Percentiles rank a stretch among this genome's conserved stretches.
Conservation (phyloP, 2,888 invertebrate species). For the Ectemnius cavifrons region DNA sequence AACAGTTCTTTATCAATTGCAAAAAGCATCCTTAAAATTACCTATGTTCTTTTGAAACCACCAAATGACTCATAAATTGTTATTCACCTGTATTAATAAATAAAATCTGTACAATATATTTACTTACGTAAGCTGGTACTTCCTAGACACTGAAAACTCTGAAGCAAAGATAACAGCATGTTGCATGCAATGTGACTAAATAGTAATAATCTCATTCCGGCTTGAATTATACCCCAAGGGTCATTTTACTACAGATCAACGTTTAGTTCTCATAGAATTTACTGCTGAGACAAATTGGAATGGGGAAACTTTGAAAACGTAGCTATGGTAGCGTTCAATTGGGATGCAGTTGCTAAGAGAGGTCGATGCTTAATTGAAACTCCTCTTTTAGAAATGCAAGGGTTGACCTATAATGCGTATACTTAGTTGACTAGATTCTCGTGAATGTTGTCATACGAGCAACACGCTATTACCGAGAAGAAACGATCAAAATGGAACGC, state of each 20-base stretch:
- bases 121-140: slow-evolving; percentile 48
- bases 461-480: slow-evolving; percentile 59
- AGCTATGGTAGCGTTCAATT: too few relatives aligned
- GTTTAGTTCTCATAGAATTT: too few relatives aligned
- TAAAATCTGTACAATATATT: slow-evolving; percentile 32
- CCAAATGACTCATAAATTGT: neutral
- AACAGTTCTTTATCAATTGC: neutral
- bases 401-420: too few relatives aligned
- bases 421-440: neutral
- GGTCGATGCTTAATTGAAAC: too few relatives aligned
- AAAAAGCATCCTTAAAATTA: slow-evolving; percentile 4
- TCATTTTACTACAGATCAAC: too few relatives aligned
- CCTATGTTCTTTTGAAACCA: neutral
- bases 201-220: too few relatives aligned
- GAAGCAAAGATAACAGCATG: slow-evolving; percentile 68
- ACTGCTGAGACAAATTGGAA: too few relatives aligned
- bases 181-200: slow-evolving; percentile 51
- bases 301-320: too few relatives aligned
- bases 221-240: too few relatives aligned
- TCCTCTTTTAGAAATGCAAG: too few relatives aligned
- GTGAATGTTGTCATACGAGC: slow-evolving; percentile 36
- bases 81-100: too few relatives aligned
- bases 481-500: slow-evolving; percentile 58
- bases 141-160: slow-evolving; percentile 65
- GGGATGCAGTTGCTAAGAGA: too few relatives aligned